These are phyloP conservation scores for Labeo catla DNA, from an alignment of 2,113 vertebrate species.

Conservation along the genomic window DNA sequence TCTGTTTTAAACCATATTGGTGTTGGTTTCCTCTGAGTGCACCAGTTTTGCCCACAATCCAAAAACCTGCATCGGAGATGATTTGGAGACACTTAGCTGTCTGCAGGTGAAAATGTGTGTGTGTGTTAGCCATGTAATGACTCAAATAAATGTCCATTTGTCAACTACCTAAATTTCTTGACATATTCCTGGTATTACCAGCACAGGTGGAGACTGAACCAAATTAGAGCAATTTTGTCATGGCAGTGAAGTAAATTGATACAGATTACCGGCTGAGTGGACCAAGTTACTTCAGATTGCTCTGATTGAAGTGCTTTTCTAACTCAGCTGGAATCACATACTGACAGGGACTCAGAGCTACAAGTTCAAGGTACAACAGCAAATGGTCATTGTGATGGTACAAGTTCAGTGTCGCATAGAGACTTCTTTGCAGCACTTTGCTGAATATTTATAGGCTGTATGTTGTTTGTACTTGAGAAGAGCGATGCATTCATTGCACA, in stretches of 20 bases:
- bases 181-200: not conserved
- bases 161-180: not conserved
- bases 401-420: not conserved
- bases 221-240: not conserved
- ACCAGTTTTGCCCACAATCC: not conserved
- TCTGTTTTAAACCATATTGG: too few relatives aligned
- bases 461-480: not conserved
- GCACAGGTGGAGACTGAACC: not conserved
- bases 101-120: not conserved
- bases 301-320: not conserved
- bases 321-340: not conserved
- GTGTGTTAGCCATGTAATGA: not conserved
- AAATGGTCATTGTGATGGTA: not conserved
- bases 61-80: not conserved
- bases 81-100: not conserved
- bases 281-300: not conserved
- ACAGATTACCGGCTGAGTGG: not conserved
- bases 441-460: not conserved
- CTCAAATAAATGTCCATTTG: not conserved
- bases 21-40: too few relatives aligned
- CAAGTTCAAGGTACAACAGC: not conserved
- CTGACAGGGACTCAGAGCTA: not conserved
- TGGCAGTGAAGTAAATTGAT: not conserved
- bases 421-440: not conserved
- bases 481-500: not conserved